Evolutionary conservation across 2,113 vertebrate species (phyloP).

Genomic region (Saccopteryx leptura): DNA sequence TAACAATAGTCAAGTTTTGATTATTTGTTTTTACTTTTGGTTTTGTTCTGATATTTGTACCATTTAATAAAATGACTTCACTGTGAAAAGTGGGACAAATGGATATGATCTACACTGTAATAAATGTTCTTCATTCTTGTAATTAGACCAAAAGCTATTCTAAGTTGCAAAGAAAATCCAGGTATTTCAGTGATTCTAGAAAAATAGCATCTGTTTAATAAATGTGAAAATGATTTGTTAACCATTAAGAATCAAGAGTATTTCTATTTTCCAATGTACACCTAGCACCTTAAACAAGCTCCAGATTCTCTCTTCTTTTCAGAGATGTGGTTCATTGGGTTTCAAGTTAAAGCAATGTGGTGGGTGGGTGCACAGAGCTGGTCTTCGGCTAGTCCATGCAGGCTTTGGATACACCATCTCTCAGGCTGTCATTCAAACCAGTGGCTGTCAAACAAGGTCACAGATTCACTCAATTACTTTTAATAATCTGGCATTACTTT

Average conservation of each 20-base stretch:
- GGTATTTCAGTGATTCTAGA: neutral
- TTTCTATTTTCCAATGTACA: neutral
- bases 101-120: neutral
- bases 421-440: slow-evolving; percentile 66
- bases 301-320: neutral
- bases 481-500: slow-evolving; percentile 81
- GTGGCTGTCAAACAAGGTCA: slow-evolving; percentile 65
- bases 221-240: neutral
- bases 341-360: neutral
- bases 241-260: neutral
- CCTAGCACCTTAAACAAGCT: neutral
- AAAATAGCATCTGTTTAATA: slow-evolving; percentile 16
- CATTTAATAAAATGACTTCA: slow-evolving; percentile 17
- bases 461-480: slow-evolving; percentile 69
- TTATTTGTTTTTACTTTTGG: neutral
- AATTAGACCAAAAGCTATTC: neutral
- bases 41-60: neutral
- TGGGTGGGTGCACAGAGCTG: neutral
- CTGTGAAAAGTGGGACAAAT: neutral
- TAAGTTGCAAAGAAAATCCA: slow-evolving; percentile 4
- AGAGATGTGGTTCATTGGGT: neutral
- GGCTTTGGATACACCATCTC: neutral
- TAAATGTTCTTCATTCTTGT: slow-evolving; percentile 25
- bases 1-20: neutral
- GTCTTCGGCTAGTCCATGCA: neutral